A percentile compares a stretch with the other conserved stretches of the same genome.
Evolutionary conservation across 2,888 invertebrate genomes (phyloP).

Genomic region (Crocallis elinguaria): DNA sequence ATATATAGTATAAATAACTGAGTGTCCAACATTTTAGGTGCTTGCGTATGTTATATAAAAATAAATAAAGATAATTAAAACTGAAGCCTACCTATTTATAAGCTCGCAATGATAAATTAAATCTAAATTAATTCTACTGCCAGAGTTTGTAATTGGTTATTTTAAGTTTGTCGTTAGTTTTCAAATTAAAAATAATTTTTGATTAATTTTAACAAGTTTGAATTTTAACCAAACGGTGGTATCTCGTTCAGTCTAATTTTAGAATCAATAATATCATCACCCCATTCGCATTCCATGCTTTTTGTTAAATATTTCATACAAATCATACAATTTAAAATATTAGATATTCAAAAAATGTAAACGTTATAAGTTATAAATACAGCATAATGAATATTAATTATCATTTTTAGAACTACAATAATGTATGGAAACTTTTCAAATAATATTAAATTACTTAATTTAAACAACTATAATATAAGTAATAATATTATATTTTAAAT

Average conservation of each 20-base stretch:
- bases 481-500: background rate
- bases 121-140: too few species aligned
- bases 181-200: background rate
- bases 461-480: background rate
- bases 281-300: conserved; percentile 37
- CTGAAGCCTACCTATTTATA: too few species aligned
- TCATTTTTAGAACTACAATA: background rate
- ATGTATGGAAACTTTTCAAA: background rate
- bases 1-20: too few species aligned
- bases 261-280: conserved; percentile 13
- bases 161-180: too few species aligned
- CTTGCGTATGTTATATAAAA: too few species aligned
- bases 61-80: background rate
- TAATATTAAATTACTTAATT: background rate
- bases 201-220: conserved; percentile 20
- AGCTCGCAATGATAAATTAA: too few species aligned
- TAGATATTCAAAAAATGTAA: conserved; percentile 16
- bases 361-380: background rate
- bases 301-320: conserved; percentile 29
- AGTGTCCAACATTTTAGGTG: too few species aligned
- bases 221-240: conserved; percentile 40
- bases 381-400: conserved; percentile 3
- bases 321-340: conserved; percentile 17
- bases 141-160: too few species aligned
- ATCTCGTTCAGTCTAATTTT: conserved; percentile 38